phyloP scores from a whole-genome alignment of 2,888 invertebrate genomes.

The Hyppa rectilinea region DNA sequence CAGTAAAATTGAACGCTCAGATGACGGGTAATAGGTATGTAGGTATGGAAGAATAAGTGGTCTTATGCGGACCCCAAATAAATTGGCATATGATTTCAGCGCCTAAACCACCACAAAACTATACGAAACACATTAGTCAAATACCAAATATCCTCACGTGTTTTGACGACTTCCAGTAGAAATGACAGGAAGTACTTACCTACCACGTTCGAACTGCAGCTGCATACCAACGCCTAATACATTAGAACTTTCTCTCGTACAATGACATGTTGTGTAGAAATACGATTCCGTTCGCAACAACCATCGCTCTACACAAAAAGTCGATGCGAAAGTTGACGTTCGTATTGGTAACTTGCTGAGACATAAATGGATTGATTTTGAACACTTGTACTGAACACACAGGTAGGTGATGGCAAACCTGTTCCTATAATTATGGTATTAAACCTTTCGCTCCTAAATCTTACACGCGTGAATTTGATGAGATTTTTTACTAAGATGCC shows the following conservation, averaged over 20 bases:
- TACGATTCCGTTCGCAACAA: slow-evolving; percentile 57
- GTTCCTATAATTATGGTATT: neutral
- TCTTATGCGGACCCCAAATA: neutral
- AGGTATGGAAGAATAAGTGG: neutral
- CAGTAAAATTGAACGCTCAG: neutral
- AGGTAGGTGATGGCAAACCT: slow-evolving; percentile 42
- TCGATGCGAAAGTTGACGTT: slow-evolving; percentile 52
- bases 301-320: slow-evolving; percentile 57
- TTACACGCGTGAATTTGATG: neutral
- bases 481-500: neutral
- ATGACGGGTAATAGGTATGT: neutral
- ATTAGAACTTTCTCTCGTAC: slow-evolving; percentile 73
- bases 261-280: slow-evolving; percentile 69
- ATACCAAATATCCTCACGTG: neutral
- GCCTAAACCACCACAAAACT: neutral
- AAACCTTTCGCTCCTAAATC: slow-evolving; percentile 45
- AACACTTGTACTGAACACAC: neutral
- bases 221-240: slow-evolving; percentile 65
- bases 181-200: slow-evolving; percentile 55
- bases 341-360: slow-evolving; percentile 18
- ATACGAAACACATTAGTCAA: neutral
- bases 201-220: slow-evolving; percentile 69
- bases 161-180: slow-evolving; percentile 7
- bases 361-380: slow-evolving; percentile 23
- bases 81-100: neutral